Conservation (phyloP, 1,140 invertebrate genomes). For the Mizuhopecten yessoensis region DNA sequence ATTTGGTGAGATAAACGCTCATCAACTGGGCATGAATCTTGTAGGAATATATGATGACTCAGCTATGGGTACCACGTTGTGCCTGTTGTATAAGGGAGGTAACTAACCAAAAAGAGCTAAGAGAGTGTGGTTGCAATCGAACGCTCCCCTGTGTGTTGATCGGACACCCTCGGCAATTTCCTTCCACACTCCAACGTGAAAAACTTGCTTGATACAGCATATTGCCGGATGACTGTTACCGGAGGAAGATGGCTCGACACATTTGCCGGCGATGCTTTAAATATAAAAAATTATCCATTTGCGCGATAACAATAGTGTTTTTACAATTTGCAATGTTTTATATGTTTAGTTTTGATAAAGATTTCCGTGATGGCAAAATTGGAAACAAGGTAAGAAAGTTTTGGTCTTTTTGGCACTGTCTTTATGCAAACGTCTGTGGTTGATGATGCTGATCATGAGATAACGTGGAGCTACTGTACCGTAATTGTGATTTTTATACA, state of each 20-base stretch:
- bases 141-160: not conserved
- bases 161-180: constrained; percentile 10
- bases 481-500: too few species aligned
- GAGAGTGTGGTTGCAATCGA: not conserved
- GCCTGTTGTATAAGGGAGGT: constrained; percentile 4
- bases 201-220: too few species aligned
- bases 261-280: constrained; percentile 29
- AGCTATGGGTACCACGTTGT: not conserved
- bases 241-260: not conserved
- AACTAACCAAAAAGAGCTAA: not conserved
- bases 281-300: constrained; percentile 14
- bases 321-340: constrained; percentile 8
- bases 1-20: too few species aligned
- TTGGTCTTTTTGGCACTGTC: not conserved
- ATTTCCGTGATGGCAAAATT: constrained; percentile 16
- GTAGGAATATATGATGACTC: too few species aligned
- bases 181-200: not conserved
- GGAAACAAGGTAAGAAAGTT: not conserved
- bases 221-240: too few species aligned
- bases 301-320: not conserved
- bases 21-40: too few species aligned
- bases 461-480: too few species aligned
- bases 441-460: not conserved
- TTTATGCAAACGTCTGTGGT: not conserved
- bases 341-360: not conserved